Base-by-base conservation (phyloP, 2,888 invertebrate genomes). In the Polietes domitor region DNA sequence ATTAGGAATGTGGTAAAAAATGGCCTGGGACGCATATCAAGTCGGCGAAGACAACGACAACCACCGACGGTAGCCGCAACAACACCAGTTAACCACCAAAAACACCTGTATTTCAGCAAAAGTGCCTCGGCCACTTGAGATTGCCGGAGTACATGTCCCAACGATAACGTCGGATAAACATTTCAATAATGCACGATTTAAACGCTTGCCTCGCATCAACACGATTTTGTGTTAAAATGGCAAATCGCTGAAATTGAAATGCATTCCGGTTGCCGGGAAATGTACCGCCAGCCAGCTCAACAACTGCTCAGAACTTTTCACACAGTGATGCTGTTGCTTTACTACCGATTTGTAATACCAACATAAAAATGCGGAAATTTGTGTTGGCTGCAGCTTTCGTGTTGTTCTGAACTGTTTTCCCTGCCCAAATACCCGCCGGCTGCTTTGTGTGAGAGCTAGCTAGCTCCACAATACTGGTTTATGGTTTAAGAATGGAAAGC, bases 111-210 rank as follows among this genome's bases (percentile, higher is more conserved):
- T 47, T 12, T 47, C 47, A 47, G n/a, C 61, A 74, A 74, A 47
- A 43, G 61, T 74, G 24, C 5, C 47, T 12, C 47, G n/a, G 47
- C 26, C 58, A 58, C 53, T 58, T 24, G 24, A 58, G 58, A 58
- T 58, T 58, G 10, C 6, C n/a, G 47, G 3, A 6, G 47, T n/a
- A 47, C 9, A 50, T 50, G 3, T 58, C 4, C 15, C 58, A 15
- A 15, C 26, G 58, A 55, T 55, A 58, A 58, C 10, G 58, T 24
- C 58, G 26, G 21, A 21, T 43, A 58, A 78, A 80, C 75, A 78
- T 80, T 83, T 78, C 75, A 84, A 81, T 78, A 78, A 77, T 73
- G 43, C 43, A 43, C 58, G 26, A 24, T n/a, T 21, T 24, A 43
- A 26, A 50, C 70, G 28, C 28, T 10, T 50, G 50, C 21, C 21